Base-by-base conservation (phyloP, 2,113 vertebrate genomes). In the Melanotaenia duboulayi region DNA sequence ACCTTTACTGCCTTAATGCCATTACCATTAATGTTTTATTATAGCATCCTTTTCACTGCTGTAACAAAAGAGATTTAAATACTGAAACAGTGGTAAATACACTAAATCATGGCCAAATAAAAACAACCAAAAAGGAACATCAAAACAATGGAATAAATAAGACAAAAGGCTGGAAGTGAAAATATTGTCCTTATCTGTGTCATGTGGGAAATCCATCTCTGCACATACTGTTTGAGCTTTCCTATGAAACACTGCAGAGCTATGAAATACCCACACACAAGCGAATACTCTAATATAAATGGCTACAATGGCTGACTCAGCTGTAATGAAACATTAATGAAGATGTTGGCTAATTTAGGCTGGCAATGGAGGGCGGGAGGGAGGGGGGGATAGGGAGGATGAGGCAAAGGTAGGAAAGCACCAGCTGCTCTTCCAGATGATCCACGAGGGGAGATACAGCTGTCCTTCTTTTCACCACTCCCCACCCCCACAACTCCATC, bases 351-450 rank as follows among this genome's bases (percentile, higher is more conserved):
- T 92, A 86, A 89, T 91, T 82, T 86, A 62, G 71, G 71, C n/a
- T 77, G 74, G 75, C 57, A 44, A 68, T 46, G 52, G 56, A 71
- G 74, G 20, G 48, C 42, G 16, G 54, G 57, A 52, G 12, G 20
- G 28, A 65, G 54, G 62, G 37, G 37, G 50, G 49, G 52, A 17
- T 8, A 19, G 42, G 75, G 64, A 68, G 74, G 66, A 73, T 65
- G 50, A 68, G 79, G 64, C 44, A 81, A 77, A 82, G 68, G 74
- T 74, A 86, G 24, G 50, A 10, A 88, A 74, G 59, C 63, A 83
- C 77, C 88, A 90, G 87, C 80, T 90, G 90, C 65, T 82, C 65
- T 74, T 65, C 71, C 86, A 88, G 82, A 88, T 89, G 90, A 93
- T 92, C 80, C 81, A 77, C 46, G 55, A 64, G 49, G 63, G 68